Conservation (phyloP, 2,113 vertebrate genomes). For the Syrmaticus mikado region DNA sequence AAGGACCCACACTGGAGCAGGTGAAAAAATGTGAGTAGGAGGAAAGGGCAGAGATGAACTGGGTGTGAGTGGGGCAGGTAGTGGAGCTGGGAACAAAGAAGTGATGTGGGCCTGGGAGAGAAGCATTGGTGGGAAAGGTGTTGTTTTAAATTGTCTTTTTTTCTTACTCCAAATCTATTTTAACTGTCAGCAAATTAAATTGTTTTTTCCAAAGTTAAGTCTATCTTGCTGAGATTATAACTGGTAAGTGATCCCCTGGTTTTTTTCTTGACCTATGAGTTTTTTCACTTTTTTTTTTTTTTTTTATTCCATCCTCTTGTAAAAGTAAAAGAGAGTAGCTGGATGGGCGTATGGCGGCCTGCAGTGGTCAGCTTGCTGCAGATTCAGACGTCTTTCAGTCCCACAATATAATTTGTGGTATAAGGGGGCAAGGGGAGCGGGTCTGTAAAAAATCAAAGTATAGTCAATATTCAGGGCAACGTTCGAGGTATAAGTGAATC, state of each 20-base stretch:
- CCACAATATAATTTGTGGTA: neutral
- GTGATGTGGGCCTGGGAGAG: neutral
- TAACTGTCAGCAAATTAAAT: neutral
- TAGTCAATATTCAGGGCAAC: neutral
- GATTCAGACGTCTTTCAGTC: neutral
- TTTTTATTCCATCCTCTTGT: neutral
- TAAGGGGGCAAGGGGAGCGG: neutral
- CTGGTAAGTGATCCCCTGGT: neutral
- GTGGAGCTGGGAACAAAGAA: neutral
- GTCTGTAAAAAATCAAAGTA: neutral
- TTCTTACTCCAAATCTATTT: neutral
- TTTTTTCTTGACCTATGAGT: neutral
- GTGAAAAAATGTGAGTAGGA: neutral
- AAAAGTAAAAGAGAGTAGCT: fast-evolving
- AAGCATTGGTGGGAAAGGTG: neutral
- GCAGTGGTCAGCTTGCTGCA: neutral
- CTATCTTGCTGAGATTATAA: neutral
- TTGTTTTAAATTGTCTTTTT: neutral
- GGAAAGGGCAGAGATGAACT: neutral
- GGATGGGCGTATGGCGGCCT: neutral
- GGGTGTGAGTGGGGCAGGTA: fast-evolving
- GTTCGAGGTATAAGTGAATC: neutral
- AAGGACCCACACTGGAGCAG: neutral
- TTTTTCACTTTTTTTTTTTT: neutral
- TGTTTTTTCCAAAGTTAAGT: neutral